These are phyloP conservation scores for Lasioglossum lativentre DNA, from an alignment of 2,888 invertebrate species.

Conservation along the genomic window DNA sequence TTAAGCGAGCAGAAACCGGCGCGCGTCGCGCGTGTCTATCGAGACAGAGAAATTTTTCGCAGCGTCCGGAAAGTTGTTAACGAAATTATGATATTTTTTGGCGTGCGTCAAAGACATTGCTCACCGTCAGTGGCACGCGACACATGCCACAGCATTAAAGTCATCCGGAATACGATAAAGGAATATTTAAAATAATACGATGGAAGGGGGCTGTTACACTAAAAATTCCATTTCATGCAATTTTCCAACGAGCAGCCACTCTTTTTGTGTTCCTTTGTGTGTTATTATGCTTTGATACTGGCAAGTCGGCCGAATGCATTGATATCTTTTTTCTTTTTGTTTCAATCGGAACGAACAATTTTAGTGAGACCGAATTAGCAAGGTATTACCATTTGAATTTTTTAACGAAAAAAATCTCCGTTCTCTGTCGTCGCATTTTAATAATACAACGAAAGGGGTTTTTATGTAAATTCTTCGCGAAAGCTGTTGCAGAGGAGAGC, in stretches of 20 bases:
- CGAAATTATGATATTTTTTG: slow-evolving; percentile 54
- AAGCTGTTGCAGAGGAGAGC: background rate
- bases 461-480: background rate
- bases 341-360: background rate
- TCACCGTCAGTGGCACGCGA: slow-evolving; percentile 25
- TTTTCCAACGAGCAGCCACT: background rate
- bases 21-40: slow-evolving; percentile 13
- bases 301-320: background rate
- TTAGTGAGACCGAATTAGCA: background rate
- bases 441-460: background rate
- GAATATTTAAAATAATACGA: slow-evolving; percentile 24
- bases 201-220: background rate
- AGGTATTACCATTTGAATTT: background rate
- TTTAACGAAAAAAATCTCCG: background rate
- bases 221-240: slow-evolving; percentile 10
- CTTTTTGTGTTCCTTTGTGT: background rate
- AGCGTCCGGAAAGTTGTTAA: slow-evolving; percentile 35
- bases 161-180: slow-evolving; percentile 34
- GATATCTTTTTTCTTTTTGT: background rate
- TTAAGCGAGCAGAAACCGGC: too few species aligned
- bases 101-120: slow-evolving; percentile 51
- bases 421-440: background rate
- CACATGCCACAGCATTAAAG: slow-evolving; percentile 38
- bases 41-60: slow-evolving; percentile 35
- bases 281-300: background rate